Base-by-base conservation (phyloP, 2,888 invertebrate genomes). In the Drosophila peninsularis region DNA sequence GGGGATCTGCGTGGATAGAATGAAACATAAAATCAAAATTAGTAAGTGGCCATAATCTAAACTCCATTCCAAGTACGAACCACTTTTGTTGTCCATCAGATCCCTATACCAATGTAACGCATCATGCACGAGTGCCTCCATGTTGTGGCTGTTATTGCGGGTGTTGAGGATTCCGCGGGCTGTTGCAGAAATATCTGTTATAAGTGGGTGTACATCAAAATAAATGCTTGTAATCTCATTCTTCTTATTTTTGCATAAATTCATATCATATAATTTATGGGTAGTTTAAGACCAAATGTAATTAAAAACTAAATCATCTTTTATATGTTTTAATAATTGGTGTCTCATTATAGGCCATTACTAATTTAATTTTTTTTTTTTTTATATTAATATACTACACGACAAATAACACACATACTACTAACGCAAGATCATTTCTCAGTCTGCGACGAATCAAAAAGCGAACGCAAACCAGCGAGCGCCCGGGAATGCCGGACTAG, bases 11-110 rank as follows among this genome's bases (percentile, higher is more conserved):
- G 3, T 36, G 6, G 36, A 24, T n/a, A n/a, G 9, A 13, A 52
- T 36, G 24, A 10, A 14, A 50, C 0, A n/a, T n/a, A n/a, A 47
- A 24, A 2, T 24, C 13, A 24, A 4, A 5, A 9, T 11, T 9
- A 13, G n/a, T 11, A 10, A 42, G 42, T 30, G 27, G 0, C 10
- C 10, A 17, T 11, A 17, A 0, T 45, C 1, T 2, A 27, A 45
- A 3, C n/a, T 27, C 27, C 3, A 14, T 21, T 2, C 42, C 1
- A 24, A 17, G 6, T 52, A 93, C 94, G 94, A 92, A 96, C 96
- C 96, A 90, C 95, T 94, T 91, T 94, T 94, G 91, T 95, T 95
- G 92, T 95, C 95, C 94, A 96, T 94, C 83, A 95, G 93, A 92
- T 96, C 95, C 92, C 93, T 93, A 91, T 95, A 96, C 93, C 95